Conservation (phyloP, 1,140 invertebrate genomes). For the Drosophila yakuba region DNA sequence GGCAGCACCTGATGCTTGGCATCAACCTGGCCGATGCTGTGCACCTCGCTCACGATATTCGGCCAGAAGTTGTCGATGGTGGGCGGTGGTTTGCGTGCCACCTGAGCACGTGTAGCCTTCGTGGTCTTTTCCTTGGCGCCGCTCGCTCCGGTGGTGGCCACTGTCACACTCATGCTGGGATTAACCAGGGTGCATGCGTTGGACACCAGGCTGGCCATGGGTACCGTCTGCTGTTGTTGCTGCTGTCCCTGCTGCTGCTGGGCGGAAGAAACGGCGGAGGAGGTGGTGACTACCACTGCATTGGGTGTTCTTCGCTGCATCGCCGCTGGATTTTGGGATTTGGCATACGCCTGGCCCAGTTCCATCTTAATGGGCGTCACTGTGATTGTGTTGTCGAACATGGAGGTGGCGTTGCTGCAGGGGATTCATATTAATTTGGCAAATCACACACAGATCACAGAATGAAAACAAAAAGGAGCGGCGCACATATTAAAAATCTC, state of each 20-base stretch:
- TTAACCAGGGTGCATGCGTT: slow-evolving; percentile 36
- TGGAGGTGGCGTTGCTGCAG: slow-evolving; percentile 57
- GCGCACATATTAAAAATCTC: slow-evolving; percentile 33
- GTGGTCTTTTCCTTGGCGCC: slow-evolving; percentile 55
- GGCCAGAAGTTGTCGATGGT: slow-evolving; percentile 90
- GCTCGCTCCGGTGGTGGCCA: neutral
- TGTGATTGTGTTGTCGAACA: slow-evolving; percentile 76
- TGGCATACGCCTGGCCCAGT: slow-evolving; percentile 34
- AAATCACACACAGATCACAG: neutral
- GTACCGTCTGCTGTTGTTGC: slow-evolving; percentile 34
- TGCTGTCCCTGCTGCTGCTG: slow-evolving; percentile 21
- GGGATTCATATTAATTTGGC: neutral
- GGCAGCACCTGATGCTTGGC: slow-evolving; percentile 96
- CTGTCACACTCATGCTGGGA: slow-evolving; percentile 56
- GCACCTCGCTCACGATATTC: slow-evolving; percentile 90
- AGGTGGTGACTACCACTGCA: slow-evolving; percentile 47
- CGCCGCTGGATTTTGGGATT: slow-evolving; percentile 12
- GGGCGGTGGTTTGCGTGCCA: slow-evolving; percentile 85
- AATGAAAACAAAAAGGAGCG: slow-evolving; percentile 17
- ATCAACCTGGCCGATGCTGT: slow-evolving; percentile 90
- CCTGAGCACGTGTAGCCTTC: slow-evolving; percentile 51
- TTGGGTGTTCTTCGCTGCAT: slow-evolving; percentile 40
- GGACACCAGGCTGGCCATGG: slow-evolving; percentile 49
- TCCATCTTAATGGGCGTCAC: slow-evolving; percentile 75
- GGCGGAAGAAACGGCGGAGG: neutral